phyloP scores from a whole-genome alignment of 1,140 invertebrate species.

The Drosophila bifasciata region DNA sequence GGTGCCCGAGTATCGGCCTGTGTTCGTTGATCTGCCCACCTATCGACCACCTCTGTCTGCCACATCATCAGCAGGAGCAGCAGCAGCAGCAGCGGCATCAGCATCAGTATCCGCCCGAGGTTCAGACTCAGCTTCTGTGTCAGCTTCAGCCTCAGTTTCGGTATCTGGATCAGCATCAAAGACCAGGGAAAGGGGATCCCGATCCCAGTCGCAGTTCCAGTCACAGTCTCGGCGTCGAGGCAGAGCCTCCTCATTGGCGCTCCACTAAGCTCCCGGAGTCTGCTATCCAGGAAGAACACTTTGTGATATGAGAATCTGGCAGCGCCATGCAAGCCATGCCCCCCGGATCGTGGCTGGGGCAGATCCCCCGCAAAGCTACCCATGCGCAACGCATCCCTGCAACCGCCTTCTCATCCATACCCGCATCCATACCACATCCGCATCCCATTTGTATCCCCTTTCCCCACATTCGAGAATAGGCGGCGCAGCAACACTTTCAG shows the following conservation, averaged over 20 bases:
- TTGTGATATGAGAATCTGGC: constrained; percentile 65
- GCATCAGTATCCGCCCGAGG: constrained; percentile 1
- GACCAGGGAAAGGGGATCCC: constrained; percentile 1
- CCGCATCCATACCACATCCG: background rate
- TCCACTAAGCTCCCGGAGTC: constrained; percentile 5
- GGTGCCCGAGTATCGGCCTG: constrained; percentile 66
- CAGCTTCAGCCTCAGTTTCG: constrained; percentile 17
- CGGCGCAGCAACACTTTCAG: constrained; percentile 17
- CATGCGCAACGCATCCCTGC: background rate
- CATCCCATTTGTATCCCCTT: constrained; percentile 1
- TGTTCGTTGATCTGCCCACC: constrained; percentile 80
- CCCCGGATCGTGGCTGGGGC: constrained; percentile 40
- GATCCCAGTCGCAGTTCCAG: no score
- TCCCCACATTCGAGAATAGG: background rate
- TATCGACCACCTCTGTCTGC: constrained; percentile 53
- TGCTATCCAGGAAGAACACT: constrained; percentile 52
- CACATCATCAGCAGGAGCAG: background rate
- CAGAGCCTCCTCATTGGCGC: constrained; percentile 25
- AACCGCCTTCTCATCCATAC: background rate
- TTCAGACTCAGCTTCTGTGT: background rate
- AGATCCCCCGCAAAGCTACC: constrained; percentile 2
- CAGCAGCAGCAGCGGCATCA: background rate
- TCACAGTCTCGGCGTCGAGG: constrained; percentile 48
- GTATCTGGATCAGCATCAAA: background rate
- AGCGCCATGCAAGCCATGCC: constrained; percentile 14